Percentiles rank a stretch among this genome's conserved stretches.
These are phyloP conservation scores for Whitmania pigra DNA, from an alignment of 1,140 invertebrate genomes.

Conservation along the genomic window DNA sequence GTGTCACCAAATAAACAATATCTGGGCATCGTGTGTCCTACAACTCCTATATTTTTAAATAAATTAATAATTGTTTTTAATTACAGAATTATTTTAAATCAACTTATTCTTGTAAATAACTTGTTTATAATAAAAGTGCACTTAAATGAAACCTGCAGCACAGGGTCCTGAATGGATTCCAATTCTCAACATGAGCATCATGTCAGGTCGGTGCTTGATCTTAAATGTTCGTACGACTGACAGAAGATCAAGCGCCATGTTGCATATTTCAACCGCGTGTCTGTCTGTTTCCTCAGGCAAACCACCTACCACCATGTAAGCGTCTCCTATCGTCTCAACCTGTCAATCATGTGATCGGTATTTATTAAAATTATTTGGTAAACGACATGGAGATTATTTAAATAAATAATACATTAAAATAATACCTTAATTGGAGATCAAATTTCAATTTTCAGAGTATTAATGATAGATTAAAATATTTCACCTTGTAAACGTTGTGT, in stretches of 20 bases:
- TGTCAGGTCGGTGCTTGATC: conserved; percentile 63
- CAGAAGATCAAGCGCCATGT: conserved; percentile 69
- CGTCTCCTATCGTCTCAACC: conserved; percentile 54
- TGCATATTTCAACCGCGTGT: conserved; percentile 61
- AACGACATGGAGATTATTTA: no score
- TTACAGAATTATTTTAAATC: not conserved
- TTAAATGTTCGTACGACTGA: conserved; percentile 69
- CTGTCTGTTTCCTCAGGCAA: conserved; percentile 67
- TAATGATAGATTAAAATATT: no score
- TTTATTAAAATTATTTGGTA: no score
- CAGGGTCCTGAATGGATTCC: conserved; percentile 61
- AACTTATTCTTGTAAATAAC: not conserved
- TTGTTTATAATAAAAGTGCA: not conserved
- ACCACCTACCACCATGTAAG: conserved; percentile 43
- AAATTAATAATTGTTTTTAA: not conserved
- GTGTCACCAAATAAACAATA: conserved; percentile 65
- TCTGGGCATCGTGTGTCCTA: conserved; percentile 17
- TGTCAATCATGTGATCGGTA: no score
- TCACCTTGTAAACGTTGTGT: conserved; percentile 36
- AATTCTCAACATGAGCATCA: conserved; percentile 63
- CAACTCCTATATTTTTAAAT: conserved; percentile 18
- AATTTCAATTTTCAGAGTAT: no score
- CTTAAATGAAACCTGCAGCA: not conserved
- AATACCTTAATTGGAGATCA: no score
- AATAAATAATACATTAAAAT: no score